Evolutionary conservation across 2,888 invertebrate species (phyloP).

Genomic region (Drosophila borealis): DNA sequence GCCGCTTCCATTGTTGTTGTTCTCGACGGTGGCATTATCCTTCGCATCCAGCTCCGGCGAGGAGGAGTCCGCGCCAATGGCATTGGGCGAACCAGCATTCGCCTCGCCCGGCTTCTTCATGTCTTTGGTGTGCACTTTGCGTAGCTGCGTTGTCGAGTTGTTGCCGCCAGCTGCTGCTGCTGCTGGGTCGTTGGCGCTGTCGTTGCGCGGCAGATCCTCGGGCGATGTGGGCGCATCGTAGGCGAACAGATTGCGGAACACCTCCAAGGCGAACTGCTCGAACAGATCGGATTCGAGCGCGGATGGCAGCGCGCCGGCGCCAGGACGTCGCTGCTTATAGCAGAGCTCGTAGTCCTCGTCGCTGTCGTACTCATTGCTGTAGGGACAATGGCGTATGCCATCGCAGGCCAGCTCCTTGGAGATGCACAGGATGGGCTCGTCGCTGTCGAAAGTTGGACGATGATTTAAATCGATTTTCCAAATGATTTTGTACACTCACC

Average conservation of each 20-base stretch:
- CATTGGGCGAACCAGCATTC: slow-evolving; percentile 59
- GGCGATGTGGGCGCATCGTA: slow-evolving; percentile 76
- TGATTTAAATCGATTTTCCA: too few species aligned
- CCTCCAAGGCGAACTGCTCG: slow-evolving; percentile 83
- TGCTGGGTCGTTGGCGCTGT: slow-evolving; percentile 15
- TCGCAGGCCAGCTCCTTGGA: slow-evolving; percentile 89
- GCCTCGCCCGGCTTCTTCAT: slow-evolving; percentile 58
- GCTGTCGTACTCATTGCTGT: slow-evolving; percentile 87
- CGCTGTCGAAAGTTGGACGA: slow-evolving; percentile 43
- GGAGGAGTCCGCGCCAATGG: slow-evolving; percentile 44
- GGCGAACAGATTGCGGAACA: slow-evolving; percentile 83
- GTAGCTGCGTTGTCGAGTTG: slow-evolving; percentile 71
- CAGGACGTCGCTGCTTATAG: slow-evolving; percentile 79
- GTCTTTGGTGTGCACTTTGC: slow-evolving; percentile 71
- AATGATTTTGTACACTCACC: slow-evolving; percentile 64
- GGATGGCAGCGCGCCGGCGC: slow-evolving; percentile 73
- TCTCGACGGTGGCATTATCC: slow-evolving; percentile 56
- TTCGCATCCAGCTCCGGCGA: slow-evolving; percentile 29
- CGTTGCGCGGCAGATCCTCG: slow-evolving; percentile 45
- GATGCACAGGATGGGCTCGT: slow-evolving; percentile 86
- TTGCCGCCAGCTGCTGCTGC: slow-evolving; percentile 6
- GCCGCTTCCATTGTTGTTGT: slow-evolving; percentile 28
- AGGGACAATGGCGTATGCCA: slow-evolving; percentile 88
- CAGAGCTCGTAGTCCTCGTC: slow-evolving; percentile 84
- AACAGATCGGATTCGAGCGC: slow-evolving; percentile 81